Evolutionary conservation across 1,140 invertebrate species (phyloP).

Genomic region (Pomacea maculata): DNA sequence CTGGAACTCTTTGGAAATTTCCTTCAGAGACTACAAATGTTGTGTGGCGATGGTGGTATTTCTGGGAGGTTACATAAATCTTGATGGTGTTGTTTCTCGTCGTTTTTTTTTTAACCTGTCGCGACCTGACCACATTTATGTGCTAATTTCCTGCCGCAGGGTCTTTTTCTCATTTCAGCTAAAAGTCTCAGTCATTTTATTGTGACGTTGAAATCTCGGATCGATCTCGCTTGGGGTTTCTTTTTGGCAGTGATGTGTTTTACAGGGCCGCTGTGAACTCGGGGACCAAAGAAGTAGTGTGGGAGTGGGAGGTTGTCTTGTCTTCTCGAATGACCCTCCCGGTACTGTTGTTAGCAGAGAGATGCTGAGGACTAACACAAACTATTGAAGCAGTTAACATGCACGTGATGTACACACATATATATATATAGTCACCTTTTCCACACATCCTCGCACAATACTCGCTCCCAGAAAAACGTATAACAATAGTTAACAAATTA

Average conservation of each 20-base stretch:
- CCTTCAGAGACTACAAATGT: too few species aligned
- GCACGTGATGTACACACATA: background rate
- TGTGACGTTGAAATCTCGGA: background rate
- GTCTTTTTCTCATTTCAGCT: conserved; percentile 13
- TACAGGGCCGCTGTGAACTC: background rate
- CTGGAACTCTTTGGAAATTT: too few species aligned
- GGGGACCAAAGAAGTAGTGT: too few species aligned
- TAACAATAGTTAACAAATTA: background rate
- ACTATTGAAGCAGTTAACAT: too few species aligned
- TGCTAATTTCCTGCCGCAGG: conserved; percentile 1
- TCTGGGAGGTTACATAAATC: too few species aligned
- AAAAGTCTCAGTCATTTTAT: conserved; percentile 18
- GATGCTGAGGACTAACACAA: too few species aligned
- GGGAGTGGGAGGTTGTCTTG: too few species aligned
- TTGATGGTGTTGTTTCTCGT: background rate
- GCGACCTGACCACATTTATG: conserved; percentile 17
- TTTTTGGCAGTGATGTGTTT: background rate
- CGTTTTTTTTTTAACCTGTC: background rate
- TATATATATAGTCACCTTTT: background rate
- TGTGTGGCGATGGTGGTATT: too few species aligned
- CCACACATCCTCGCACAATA: background rate
- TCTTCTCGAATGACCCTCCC: too few species aligned
- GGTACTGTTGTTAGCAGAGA: too few species aligned
- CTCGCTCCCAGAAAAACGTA: background rate
- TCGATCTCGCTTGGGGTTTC: background rate